Base-by-base conservation (phyloP, 2,888 invertebrate genomes). In the Psylliodes chrysocephalus region DNA sequence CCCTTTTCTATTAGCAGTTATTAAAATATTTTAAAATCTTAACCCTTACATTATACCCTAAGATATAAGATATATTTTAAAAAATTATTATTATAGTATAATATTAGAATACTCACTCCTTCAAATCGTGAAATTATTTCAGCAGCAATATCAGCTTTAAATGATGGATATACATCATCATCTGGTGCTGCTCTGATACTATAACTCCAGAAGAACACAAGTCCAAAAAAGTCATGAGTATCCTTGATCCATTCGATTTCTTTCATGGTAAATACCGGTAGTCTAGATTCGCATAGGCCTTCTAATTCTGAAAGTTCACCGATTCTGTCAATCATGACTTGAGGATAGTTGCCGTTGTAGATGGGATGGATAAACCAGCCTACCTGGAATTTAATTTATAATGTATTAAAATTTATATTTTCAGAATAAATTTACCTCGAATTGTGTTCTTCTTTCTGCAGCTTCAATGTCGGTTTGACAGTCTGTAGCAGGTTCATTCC, bases 191-290 rank as follows among this genome's bases (percentile, higher is more conserved):
- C n/a, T n/a, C 25, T 40, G 4, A 40, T 10, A 12, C 5, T 8
- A n/a, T 10, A 44, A n/a, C 17, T 19, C 3, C 8, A 3, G 17
- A 44, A 44, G 4, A 4, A 17, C 10, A 8, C 7, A 7, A 93
- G 78, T 0, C 91, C 92, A 55, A 93, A 83, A 79, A 90, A 91
- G 77, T 94, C 93, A 1, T 85, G 84, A 0, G 91, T 87, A 0
- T 85, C 88, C 28, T 79, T 81, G 25, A 92, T 86, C 56, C 83
- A 81, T 8, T 82, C 76, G 2, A 90, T 82, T 82, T 92, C 90
- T 25, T 86, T 83, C 0, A 72, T 17, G 0, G 87, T 87, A 73
- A 90, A 89, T 60, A 75, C 75, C 0, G 91, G 90, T 6, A 91
- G 81, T 7, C 90, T 85, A 0, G 90, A 89, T 10, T 84, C 81